Conservation (phyloP, 2,797 vertebrate species). For the Diglossa cyanea region DNA sequence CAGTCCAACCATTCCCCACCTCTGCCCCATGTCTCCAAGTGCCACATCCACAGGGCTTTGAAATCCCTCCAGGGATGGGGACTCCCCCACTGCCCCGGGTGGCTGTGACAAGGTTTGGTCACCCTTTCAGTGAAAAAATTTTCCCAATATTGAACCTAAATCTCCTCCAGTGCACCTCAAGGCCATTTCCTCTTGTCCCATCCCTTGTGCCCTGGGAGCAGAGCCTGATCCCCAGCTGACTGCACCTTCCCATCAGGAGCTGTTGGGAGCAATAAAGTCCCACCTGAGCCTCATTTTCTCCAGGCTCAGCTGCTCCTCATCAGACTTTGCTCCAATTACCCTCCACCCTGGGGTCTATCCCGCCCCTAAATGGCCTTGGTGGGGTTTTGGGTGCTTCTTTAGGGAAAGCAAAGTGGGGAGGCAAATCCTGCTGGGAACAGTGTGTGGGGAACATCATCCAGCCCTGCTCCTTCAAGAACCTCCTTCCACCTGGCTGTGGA, state of each 20-base stretch:
- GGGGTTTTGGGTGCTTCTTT: rapidly evolving
- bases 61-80: rapidly evolving
- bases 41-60: not conserved
- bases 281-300: not conserved
- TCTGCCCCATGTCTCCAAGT: not conserved
- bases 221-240: not conserved
- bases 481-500: not conserved
- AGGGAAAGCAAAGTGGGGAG: not conserved
- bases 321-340: not conserved
- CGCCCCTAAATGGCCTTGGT: rapidly evolving
- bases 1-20: not conserved
- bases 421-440: not conserved
- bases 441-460: not conserved
- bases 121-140: not conserved
- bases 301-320: not conserved
- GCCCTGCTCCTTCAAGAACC: too few species aligned
- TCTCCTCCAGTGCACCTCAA: too few species aligned
- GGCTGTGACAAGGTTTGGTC: not conserved
- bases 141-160: not conserved
- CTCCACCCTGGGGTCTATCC: not conserved
- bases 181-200: not conserved
- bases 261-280: not conserved
- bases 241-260: not conserved
- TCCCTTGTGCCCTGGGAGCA: not conserved
- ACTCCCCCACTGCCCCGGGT: rapidly evolving